These are phyloP conservation scores for Pipa parva DNA, from an alignment of 2,113 vertebrate genomes.

Conservation along the genomic window DNA sequence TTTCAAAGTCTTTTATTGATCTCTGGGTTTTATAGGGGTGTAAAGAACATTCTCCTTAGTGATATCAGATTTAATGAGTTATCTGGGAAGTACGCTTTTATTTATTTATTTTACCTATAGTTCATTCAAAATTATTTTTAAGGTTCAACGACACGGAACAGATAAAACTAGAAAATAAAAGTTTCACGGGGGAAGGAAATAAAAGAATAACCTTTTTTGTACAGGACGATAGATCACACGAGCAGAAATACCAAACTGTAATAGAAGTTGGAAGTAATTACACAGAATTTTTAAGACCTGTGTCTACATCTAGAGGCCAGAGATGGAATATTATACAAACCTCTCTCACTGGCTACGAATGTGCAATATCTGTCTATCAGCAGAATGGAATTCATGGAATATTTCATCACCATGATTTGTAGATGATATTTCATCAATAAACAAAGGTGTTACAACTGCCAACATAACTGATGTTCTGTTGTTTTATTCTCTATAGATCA, in stretches of 20 bases:
- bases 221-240: not conserved
- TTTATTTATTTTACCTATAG: constrained; percentile 3
- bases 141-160: not conserved
- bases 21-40: constrained; percentile 31
- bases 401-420: not conserved
- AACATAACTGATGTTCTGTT: not conserved
- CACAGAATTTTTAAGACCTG: not conserved
- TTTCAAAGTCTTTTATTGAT: constrained; percentile 41
- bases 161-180: not conserved
- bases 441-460: not conserved
- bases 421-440: not conserved
- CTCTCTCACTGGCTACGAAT: not conserved
- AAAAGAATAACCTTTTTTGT: not conserved
- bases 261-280: not conserved
- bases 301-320: not conserved
- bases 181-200: not conserved
- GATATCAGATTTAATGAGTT: constrained; percentile 43
- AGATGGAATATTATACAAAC: not conserved
- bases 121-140: constrained; percentile 30
- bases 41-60: constrained; percentile 35
- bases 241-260: not conserved
- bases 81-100: constrained; percentile 26
- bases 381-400: not conserved
- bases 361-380: too few species aligned
- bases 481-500: not conserved